Evolutionary conservation across 2,888 invertebrate genomes (phyloP).

Genomic region (Dusona sp.): DNA sequence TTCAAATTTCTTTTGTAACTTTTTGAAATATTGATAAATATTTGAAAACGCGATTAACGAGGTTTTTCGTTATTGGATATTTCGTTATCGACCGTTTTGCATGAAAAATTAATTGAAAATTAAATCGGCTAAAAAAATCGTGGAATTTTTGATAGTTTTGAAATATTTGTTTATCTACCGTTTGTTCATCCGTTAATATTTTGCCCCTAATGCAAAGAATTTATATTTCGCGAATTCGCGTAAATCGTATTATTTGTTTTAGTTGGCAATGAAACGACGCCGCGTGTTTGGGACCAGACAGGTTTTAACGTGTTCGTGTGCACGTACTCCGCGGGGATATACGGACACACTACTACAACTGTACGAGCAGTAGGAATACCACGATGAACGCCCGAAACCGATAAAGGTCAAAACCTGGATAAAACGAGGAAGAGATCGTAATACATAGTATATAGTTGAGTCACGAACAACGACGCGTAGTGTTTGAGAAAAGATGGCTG

Average conservation of each 20-base stretch:
- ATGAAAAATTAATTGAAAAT: too few species aligned
- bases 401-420: slow-evolving; percentile 23
- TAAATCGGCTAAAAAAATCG: neutral
- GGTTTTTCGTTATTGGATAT: neutral
- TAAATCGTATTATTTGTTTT: neutral
- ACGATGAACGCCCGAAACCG: slow-evolving; percentile 45
- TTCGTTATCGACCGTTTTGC: neutral
- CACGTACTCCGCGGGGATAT: neutral
- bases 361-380: slow-evolving; percentile 1
- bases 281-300: neutral
- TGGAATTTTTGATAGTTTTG: neutral
- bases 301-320: neutral
- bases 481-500: slow-evolving; percentile 59
- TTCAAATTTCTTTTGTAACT: neutral
- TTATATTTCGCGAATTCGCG: neutral
- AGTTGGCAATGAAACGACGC: neutral
- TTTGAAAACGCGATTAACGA: too few species aligned
- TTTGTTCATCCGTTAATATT: neutral
- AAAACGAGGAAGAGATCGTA: slow-evolving; percentile 4
- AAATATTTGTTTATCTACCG: neutral
- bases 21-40: neutral
- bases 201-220: neutral
- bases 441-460: slow-evolving; percentile 24
- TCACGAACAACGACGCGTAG: slow-evolving; percentile 45
- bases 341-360: neutral